Base-by-base conservation (phyloP, 2,888 invertebrate species). In the Blomia tropicalis region DNA sequence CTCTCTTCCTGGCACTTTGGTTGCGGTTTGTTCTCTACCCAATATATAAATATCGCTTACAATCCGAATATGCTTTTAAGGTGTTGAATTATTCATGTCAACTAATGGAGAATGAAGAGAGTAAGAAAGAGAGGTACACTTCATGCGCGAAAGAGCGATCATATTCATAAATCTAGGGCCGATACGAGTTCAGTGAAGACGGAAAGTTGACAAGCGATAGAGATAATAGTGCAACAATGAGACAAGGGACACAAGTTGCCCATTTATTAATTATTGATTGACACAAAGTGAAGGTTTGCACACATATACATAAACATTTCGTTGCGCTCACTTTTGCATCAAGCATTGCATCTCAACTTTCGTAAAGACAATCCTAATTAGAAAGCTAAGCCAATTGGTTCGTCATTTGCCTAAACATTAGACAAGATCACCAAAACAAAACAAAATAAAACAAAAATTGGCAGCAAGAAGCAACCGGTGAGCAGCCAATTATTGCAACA, bases 1-100 rank as follows among this genome's bases (percentile, higher is more conserved):
- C n/a, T n/a, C n/a, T n/a, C n/a, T n/a, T n/a, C n/a, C n/a, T n/a
- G n/a, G n/a, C n/a, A n/a, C n/a, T 47, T 19, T 19, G 51, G 14
- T 47, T 47, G 23, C 51, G 7, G 51, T 47, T 11, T n/a, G 51
- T n/a, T n/a, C n/a, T n/a, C n/a, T n/a, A n/a, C n/a, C n/a, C n/a
- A n/a, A n/a, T n/a, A n/a, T n/a, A n/a, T n/a, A n/a, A n/a, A n/a
- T n/a, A n/a, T n/a, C n/a, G n/a, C n/a, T n/a, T n/a, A n/a, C n/a
- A n/a, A 47, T 47, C 51, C 11, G n/a, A 47, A 47, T 47, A 47
- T 47, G 51, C 51, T 47, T 47, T 47, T 47, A 47, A 47, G 51
- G 51, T 47, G 51, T n/a, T 47, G 51, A 47, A 47, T 47, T 25
- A 47, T 47, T 47, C 51, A 47, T 47, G 51, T 27, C 51, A 47